A percentile compares a stretch with the other conserved stretches of the same genome.
These are phyloP conservation scores for Lomographa bimaculata DNA, from an alignment of 2,888 invertebrate species.

Conservation along the genomic window DNA sequence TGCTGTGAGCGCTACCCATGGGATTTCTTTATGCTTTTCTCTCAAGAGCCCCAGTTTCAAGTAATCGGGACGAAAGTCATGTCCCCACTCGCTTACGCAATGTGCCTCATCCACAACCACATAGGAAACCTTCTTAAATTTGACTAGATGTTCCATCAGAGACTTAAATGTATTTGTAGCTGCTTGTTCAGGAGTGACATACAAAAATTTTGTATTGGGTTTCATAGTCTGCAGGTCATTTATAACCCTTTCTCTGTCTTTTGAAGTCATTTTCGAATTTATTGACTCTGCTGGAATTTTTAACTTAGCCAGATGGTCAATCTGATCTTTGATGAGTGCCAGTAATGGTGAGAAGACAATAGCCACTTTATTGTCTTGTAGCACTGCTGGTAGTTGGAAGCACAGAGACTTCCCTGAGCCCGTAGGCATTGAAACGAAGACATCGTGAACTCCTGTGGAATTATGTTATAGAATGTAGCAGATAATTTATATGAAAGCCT, in stretches of 20 bases:
- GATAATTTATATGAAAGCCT: too few relatives aligned
- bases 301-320: constrained; percentile 90
- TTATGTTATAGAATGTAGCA: too few relatives aligned
- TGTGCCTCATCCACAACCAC: constrained; percentile 99
- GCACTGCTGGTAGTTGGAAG: constrained; percentile 97
- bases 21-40: constrained; percentile 85
- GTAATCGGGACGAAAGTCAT: constrained; percentile 98
- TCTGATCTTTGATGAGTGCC: constrained; percentile 98
- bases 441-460: constrained; percentile 91
- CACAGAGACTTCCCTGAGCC: constrained; percentile 99
- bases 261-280: constrained; percentile 93
- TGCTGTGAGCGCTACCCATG: constrained; percentile 97
- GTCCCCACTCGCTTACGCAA: constrained; percentile 99
- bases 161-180: constrained; percentile 89
- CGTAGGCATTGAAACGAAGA: constrained; percentile 99
- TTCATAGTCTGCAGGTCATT: constrained; percentile 89
- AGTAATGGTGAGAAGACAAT: constrained; percentile 98
- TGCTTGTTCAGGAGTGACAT: constrained; percentile 98
- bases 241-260: constrained; percentile 90
- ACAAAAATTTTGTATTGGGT: constrained; percentile 93
- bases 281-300: constrained; percentile 94
- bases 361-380: constrained; percentile 91
- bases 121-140: constrained; percentile 91
- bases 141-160: constrained; percentile 87
- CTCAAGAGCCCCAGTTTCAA: constrained; percentile 89